Conservation (phyloP, 2,888 invertebrate genomes). For the Drosophila infuscata region DNA sequence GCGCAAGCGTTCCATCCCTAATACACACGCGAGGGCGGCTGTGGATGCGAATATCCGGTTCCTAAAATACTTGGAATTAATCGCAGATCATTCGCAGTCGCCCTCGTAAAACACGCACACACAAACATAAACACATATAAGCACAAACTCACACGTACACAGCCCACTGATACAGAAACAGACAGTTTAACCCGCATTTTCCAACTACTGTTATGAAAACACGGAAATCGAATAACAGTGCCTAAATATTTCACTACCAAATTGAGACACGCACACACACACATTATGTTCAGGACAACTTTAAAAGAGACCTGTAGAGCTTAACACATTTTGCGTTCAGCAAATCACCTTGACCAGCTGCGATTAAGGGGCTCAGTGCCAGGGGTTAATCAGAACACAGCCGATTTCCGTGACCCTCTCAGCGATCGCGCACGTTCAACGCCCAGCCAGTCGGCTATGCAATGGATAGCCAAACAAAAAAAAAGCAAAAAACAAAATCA, state of each 20-base stretch:
- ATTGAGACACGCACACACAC: slow-evolving; percentile 12
- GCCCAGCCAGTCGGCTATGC: slow-evolving; percentile 50
- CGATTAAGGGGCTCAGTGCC: slow-evolving; percentile 82
- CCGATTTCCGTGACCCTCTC: slow-evolving; percentile 70
- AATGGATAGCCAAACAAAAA: slow-evolving; percentile 54
- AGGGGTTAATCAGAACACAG: slow-evolving; percentile 71
- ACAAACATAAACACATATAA: slow-evolving; percentile 19
- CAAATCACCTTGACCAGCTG: slow-evolving; percentile 73
- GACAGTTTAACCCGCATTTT: slow-evolving; percentile 44
- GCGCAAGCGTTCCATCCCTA: slow-evolving; percentile 59
- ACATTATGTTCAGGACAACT: slow-evolving; percentile 36
- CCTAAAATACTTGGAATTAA: slow-evolving; percentile 6
- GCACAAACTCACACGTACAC: slow-evolving; percentile 6
- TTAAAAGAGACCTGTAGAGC: slow-evolving; percentile 30
- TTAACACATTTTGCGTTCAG: slow-evolving; percentile 59
- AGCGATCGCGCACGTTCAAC: slow-evolving; percentile 40
- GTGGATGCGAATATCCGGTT: slow-evolving; percentile 60
- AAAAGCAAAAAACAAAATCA: slow-evolving; percentile 38
- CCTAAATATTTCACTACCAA: slow-evolving; percentile 16
- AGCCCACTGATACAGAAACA: slow-evolving; percentile 45
- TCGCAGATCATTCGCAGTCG: slow-evolving; percentile 35
- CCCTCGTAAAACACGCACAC: slow-evolving; percentile 17
- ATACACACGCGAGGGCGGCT: slow-evolving; percentile 34
- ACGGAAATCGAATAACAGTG: slow-evolving; percentile 78
- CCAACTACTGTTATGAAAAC: slow-evolving; percentile 60